Conservation (phyloP, 1,140 invertebrate genomes). For the Pygmarrhopalites habei region DNA sequence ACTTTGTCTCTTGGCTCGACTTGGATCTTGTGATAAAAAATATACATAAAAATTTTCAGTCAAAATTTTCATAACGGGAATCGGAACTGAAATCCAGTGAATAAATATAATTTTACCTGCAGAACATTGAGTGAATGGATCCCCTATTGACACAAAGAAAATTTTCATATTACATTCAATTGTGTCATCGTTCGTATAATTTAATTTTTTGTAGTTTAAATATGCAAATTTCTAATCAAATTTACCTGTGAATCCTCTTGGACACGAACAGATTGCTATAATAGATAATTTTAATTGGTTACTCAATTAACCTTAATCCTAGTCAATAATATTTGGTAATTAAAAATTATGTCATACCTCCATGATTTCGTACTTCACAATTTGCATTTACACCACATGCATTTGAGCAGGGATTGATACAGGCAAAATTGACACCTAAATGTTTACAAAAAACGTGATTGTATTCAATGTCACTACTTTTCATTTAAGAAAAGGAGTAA, state of each 20-base stretch:
- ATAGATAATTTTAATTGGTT: too few relatives aligned
- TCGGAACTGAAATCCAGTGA: too few relatives aligned
- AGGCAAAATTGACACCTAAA: conserved; percentile 50
- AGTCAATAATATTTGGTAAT: not conserved
- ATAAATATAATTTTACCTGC: too few relatives aligned
- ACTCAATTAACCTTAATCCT: not conserved
- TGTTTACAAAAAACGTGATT: too few relatives aligned
- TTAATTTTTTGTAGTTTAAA: not conserved
- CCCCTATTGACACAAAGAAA: conserved; percentile 4
- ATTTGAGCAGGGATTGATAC: conserved; percentile 29
- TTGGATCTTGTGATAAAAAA: too few relatives aligned
- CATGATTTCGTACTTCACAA: conserved; percentile 61
- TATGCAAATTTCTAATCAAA: too few relatives aligned
- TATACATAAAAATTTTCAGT: too few relatives aligned
- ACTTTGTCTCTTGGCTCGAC: conserved; percentile 26
- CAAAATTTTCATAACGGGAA: too few relatives aligned
- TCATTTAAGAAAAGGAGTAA: too few relatives aligned
- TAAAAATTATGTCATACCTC: conserved; percentile 59
- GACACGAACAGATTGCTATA: conserved; percentile 1
- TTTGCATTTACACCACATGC: conserved; percentile 28
- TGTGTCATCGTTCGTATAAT: not conserved
- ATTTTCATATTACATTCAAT: not conserved
- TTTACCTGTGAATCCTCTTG: not conserved
- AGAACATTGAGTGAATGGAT: conserved; percentile 29
- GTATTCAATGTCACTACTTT: too few relatives aligned